Base-by-base conservation (phyloP, 37 sponge, comb jelly and placozoan genomes). In the Agelas oroides region DNA sequence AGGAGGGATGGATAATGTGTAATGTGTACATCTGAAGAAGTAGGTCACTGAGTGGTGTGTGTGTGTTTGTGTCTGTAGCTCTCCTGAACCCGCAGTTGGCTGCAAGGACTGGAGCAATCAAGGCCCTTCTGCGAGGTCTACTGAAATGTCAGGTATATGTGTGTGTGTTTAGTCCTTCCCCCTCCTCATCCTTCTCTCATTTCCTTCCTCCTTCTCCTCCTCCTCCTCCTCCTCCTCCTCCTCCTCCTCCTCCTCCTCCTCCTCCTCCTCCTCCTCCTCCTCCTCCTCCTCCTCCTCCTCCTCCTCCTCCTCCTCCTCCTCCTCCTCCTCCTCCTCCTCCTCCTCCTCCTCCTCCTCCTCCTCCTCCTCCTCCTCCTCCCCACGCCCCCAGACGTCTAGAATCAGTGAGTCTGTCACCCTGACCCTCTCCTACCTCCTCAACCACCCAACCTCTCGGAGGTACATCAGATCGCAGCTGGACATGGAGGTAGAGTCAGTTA, bases 401-500 rank as follows among this genome's bases (percentile, higher is more conserved):
- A 85, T 93, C 59, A 89, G 65, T 37, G 94, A 93, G 59, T 40
- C 75, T 5, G 71, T 93, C 16, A 55, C 82, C 17, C 57, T 89
- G 23, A 71, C 81, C 11, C 80, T 93, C n/a, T 28, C 71, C 21
- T 41, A 86, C 67, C 86, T 93, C 8, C 68, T 89, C 73, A 89
- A 93, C 58, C 52, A 46, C 13, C 87, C 91, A 0, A 36, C 33
- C 41, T 76, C 94, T 0, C 46, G 94, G 38, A 76, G 77, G 58
- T 89, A 86, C 78, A 67, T 89, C 53, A 27, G 90, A 19, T 41
- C 86, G 28, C 91, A 90, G 17, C 59, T 90, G 33, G 91, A 90
- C 78, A 75, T 90, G 23, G 86, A 90, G 76, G 91, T 90, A 62
- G 46, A n/a, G n/a, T n/a, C n/a, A n/a, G n/a, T n/a, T n/a, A n/a